A percentile compares a stretch with the other conserved stretches of the same genome.
Conservation (phyloP, 2,797 vertebrate genomes). For the Tapera naevia region DNA sequence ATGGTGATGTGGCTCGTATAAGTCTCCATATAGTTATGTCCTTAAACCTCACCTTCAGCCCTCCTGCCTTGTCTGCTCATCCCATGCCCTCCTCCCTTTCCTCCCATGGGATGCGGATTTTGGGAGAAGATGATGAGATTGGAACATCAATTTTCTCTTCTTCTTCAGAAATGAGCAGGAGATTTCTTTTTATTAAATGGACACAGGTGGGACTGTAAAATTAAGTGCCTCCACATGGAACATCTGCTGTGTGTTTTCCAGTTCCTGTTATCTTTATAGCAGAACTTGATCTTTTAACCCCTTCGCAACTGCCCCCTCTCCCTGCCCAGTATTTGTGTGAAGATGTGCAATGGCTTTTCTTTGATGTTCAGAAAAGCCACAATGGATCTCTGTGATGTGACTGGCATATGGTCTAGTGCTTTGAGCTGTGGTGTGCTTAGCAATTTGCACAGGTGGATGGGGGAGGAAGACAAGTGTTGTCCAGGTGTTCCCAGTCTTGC, state of each 20-base stretch:
- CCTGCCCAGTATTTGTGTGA: not conserved
- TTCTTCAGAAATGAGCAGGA: slow-evolving; percentile 37
- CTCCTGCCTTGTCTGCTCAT: not conserved
- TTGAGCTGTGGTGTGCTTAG: slow-evolving; percentile 14
- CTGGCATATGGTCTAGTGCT: not conserved
- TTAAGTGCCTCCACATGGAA: slow-evolving; percentile 71
- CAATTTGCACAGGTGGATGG: slow-evolving; percentile 52
- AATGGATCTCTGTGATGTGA: slow-evolving; percentile 55
- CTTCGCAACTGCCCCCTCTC: not conserved
- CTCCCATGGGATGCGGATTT: not conserved
- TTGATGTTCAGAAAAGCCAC: slow-evolving; percentile 53
- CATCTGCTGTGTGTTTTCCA: slow-evolving; percentile 62
- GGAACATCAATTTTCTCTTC: not conserved
- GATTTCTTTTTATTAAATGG: slow-evolving; percentile 69
- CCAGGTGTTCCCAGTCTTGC: slow-evolving; percentile 52
- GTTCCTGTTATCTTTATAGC: slow-evolving; percentile 71
- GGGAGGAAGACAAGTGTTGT: slow-evolving; percentile 53
- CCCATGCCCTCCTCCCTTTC: not conserved
- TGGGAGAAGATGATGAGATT: not conserved
- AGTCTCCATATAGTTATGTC: not conserved
- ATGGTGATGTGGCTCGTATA: not conserved
- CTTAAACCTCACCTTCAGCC: not conserved
- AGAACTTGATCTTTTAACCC: slow-evolving; percentile 66
- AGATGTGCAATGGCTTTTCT: slow-evolving; percentile 16
- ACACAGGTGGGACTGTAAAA: slow-evolving; percentile 70